A percentile compares a stretch with the other conserved stretches of the same genome.
These are phyloP conservation scores for Xerus inauris DNA, from an alignment of 2,113 vertebrate genomes.

Conservation along the genomic window DNA sequence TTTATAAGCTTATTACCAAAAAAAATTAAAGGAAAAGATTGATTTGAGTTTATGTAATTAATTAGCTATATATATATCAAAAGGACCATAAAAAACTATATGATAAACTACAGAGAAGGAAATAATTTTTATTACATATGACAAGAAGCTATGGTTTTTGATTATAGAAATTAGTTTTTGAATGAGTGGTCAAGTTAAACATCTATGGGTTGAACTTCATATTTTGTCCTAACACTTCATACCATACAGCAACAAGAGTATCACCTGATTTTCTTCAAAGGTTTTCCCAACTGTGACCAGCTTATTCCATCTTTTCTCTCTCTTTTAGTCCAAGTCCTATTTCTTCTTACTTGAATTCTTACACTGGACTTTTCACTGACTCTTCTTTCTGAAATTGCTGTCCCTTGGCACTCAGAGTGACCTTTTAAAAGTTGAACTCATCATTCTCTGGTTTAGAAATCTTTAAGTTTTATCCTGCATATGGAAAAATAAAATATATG, in stretches of 20 bases:
- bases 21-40: not conserved
- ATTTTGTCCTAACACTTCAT: not conserved
- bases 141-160: not conserved
- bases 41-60: not conserved
- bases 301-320: not conserved
- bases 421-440: not conserved
- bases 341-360: not conserved
- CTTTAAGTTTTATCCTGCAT: not conserved
- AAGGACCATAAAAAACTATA: constrained; percentile 1
- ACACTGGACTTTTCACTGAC: not conserved
- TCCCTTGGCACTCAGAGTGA: not conserved
- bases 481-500: not conserved
- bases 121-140: not conserved
- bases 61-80: not conserved
- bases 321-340: not conserved
- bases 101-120: not conserved
- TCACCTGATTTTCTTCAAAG: too few relatives aligned
- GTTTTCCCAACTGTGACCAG: not conserved
- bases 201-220: not conserved
- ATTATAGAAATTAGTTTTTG: not conserved
- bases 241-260: fast-evolving
- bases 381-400: not conserved
- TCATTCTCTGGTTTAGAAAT: not conserved
- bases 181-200: not conserved
- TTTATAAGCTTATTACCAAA: not conserved